phyloP scores from a whole-genome alignment of 1,140 invertebrate species.

The Limonius californicus region DNA sequence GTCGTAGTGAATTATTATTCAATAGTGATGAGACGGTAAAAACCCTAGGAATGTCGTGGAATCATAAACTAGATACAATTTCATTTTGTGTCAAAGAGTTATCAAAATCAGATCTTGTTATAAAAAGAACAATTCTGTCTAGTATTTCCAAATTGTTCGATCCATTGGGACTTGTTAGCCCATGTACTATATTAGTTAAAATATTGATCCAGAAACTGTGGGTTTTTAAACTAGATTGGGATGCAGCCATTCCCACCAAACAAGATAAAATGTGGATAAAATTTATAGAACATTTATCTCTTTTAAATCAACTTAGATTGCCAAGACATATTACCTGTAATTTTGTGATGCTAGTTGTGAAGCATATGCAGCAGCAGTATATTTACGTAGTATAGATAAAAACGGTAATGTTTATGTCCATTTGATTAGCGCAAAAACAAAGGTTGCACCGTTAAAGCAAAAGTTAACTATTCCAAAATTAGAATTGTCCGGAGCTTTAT shows the following conservation, averaged over 20 bases:
- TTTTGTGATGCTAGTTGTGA: constrained; percentile 40
- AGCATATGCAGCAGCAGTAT: constrained; percentile 34
- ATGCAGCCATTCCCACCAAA: constrained; percentile 22
- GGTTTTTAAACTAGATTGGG: constrained; percentile 31
- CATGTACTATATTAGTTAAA: constrained; percentile 25
- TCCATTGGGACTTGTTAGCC: constrained; percentile 7
- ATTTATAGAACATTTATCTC: constrained; percentile 27
- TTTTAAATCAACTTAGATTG: constrained; percentile 32
- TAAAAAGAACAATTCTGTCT: constrained; percentile 16
- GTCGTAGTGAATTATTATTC: background rate
- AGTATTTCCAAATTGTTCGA: constrained; percentile 5
- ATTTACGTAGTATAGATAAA: constrained; percentile 31
- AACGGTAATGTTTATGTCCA: constrained; percentile 11
- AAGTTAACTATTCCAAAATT: constrained; percentile 27
- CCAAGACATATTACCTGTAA: constrained; percentile 29
- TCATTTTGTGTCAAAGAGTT: background rate
- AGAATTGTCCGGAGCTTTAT: constrained; percentile 38
- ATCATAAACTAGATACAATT: background rate
- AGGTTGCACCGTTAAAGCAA: constrained; percentile 33
- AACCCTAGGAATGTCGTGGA: constrained; percentile 4
- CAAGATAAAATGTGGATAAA: constrained; percentile 30
- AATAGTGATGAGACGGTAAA: background rate
- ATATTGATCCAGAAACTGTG: constrained; percentile 34
- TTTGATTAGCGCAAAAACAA: constrained; percentile 31
- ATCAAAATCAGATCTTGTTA: background rate